A percentile compares a stretch with the other conserved stretches of the same genome.
Evolutionary conservation across 1,140 invertebrate genomes (phyloP).

Genomic region (Conus ventricosus): DNA sequence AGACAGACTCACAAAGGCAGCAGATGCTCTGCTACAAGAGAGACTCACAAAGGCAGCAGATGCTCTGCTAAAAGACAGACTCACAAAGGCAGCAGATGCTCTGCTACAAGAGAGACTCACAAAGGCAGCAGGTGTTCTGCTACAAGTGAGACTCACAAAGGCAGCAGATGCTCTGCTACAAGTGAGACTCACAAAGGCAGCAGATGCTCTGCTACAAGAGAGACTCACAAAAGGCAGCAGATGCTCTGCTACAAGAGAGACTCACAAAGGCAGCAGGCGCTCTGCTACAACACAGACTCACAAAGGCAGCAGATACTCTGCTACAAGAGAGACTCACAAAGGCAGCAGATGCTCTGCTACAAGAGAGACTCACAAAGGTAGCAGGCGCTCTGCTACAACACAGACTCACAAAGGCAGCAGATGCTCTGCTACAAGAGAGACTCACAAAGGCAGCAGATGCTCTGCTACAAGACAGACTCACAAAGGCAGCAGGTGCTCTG

Average conservation of each 20-base stretch:
- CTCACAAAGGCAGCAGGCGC: neutral
- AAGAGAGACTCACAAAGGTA: too few relatives aligned
- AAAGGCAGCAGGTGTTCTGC: neutral
- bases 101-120: neutral
- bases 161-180: neutral
- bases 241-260: too few relatives aligned
- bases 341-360: slow-evolving; percentile 63
- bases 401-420: too few relatives aligned
- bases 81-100: neutral
- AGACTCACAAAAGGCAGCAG: neutral
- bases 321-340: slow-evolving; percentile 61
- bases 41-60: neutral
- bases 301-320: neutral
- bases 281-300: slow-evolving; percentile 4
- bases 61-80: neutral
- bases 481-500: too few relatives aligned
- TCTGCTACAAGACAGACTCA: too few relatives aligned
- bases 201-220: neutral
- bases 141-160: neutral
- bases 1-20: too few relatives aligned
- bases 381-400: too few relatives aligned
- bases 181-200: neutral
- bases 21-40: neutral
- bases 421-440: too few relatives aligned
- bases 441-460: too few relatives aligned